Base-by-base conservation (phyloP, 1,140 invertebrate genomes). In the Nilaparvata lugens region DNA sequence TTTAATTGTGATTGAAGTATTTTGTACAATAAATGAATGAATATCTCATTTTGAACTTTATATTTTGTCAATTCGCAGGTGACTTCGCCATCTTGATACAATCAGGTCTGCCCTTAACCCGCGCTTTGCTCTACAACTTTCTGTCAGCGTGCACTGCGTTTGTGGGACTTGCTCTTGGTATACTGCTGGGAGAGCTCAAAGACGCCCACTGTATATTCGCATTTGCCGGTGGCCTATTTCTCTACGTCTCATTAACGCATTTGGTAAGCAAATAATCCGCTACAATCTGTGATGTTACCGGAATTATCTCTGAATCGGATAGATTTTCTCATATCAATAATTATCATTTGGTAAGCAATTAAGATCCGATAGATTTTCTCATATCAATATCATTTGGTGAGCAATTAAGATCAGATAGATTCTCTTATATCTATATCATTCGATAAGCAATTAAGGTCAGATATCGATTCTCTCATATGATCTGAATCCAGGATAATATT, bases 241-340 rank as follows among this genome's bases (percentile, higher is more conserved):
- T 91, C 1, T 91, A 91, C 67, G 87, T 91, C 60, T 86, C 86
- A 13, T 75, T 91, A 53, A 86, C 88, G 6, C 87, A 91, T 73
- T 79, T 92, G 77, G 84, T 91, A 63, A 66, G 67, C 63, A 54
- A 7, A 42, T 11, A 23, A 28, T 24, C 25, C 21, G 14, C 9
- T 28, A 53, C 7, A 18, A 5, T n/a, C 7, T 11, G 4, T 13
- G 1, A 9, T 9, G 14, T 51, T 24, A 2, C 56, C 5, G 21
- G 1, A 24, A 13, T 24, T 4, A 51, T 21, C 23, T 9, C 9
- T 56, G 16, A 21, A 25, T 19, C 18, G 21, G 21, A 52, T 13
- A 13, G 13, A 52, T 14, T 43, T 43, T 31, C 13, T 42, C n/a
- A n/a, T 35, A 43, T 43, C 14, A 13, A 48, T 13, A n/a, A 13